Conservation (phyloP, 2,888 invertebrate species). For the Sclerodermus sp. region DNA sequence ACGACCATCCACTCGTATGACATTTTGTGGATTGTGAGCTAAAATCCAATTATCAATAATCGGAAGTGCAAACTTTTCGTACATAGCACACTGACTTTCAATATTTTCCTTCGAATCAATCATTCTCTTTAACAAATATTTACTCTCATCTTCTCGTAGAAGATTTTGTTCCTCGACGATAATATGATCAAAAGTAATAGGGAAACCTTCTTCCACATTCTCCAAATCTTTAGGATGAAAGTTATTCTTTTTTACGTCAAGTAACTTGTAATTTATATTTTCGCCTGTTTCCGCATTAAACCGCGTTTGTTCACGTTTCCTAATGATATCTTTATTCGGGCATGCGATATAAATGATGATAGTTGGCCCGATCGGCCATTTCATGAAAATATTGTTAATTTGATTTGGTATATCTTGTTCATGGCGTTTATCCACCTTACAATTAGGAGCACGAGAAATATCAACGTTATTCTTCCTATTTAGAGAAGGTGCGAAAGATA, state of each 20-base stretch:
- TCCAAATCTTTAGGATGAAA: neutral
- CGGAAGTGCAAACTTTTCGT: slow-evolving; percentile 56
- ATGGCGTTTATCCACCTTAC: neutral
- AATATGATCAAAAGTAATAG: slow-evolving; percentile 1
- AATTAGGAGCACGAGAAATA: neutral
- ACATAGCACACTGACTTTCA: slow-evolving; percentile 60
- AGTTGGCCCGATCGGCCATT: slow-evolving; percentile 56
- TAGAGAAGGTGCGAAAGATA: neutral
- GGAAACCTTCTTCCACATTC: neutral
- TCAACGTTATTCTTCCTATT: neutral
- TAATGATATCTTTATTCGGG: slow-evolving; percentile 57
- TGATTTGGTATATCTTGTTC: slow-evolving; percentile 18
- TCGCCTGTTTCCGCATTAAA: slow-evolving; percentile 43
- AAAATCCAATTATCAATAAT: slow-evolving; percentile 61
- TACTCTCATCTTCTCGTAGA: slow-evolving; percentile 37
- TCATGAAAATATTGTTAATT: slow-evolving; percentile 35
- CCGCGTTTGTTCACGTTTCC: slow-evolving; percentile 37
- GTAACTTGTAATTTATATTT: slow-evolving; percentile 33
- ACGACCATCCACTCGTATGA: slow-evolving; percentile 66
- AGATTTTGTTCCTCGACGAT: slow-evolving; percentile 6
- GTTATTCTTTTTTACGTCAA: slow-evolving; percentile 11
- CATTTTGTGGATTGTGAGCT: slow-evolving; percentile 61
- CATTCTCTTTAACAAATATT: slow-evolving; percentile 60
- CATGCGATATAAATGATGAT: slow-evolving; percentile 64
- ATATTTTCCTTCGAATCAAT: slow-evolving; percentile 59